Evolutionary conservation across 37 sponge, comb jelly and placozoan species (phyloP).

Genomic region (Spongilla lacustris): DNA sequence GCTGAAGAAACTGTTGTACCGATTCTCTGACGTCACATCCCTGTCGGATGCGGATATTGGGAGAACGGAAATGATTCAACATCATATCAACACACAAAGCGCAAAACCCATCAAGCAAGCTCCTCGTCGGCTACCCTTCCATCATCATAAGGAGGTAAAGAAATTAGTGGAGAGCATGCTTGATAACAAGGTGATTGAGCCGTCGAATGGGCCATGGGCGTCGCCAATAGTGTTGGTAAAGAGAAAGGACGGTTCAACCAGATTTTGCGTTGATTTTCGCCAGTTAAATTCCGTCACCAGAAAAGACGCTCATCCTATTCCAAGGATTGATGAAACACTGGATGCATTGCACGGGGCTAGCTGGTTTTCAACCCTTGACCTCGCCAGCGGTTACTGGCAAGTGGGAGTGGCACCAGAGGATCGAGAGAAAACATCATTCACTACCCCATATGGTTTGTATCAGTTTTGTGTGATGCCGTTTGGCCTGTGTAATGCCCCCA

Average conservation of each 20-base stretch:
- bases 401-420: too few relatives aligned
- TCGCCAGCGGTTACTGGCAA: too few relatives aligned
- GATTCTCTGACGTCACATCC: slow-evolving; percentile 14
- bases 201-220: slow-evolving; percentile 39
- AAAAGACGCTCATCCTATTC: too few relatives aligned
- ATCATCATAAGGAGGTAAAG: slow-evolving; percentile 3
- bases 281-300: background rate
- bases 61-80: background rate
- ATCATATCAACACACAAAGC: slow-evolving; percentile 11
- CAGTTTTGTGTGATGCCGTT: too few relatives aligned
- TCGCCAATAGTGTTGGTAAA: slow-evolving; percentile 41
- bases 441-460: too few relatives aligned
- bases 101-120: slow-evolving; percentile 23
- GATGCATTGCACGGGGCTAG: too few relatives aligned
- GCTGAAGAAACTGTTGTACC: background rate
- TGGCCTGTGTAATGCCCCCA: too few relatives aligned
- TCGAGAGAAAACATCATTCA: too few relatives aligned
- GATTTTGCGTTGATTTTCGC: background rate
- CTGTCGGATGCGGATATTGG: background rate
- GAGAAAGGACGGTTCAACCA: background rate
- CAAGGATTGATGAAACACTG: too few relatives aligned
- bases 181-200: slow-evolving; percentile 2
- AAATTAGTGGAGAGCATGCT: slow-evolving; percentile 14
- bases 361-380: too few relatives aligned
- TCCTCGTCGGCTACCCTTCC: background rate